Evolutionary conservation across 2,797 vertebrate species (phyloP).

Genomic region (Heliangelus exortis): DNA sequence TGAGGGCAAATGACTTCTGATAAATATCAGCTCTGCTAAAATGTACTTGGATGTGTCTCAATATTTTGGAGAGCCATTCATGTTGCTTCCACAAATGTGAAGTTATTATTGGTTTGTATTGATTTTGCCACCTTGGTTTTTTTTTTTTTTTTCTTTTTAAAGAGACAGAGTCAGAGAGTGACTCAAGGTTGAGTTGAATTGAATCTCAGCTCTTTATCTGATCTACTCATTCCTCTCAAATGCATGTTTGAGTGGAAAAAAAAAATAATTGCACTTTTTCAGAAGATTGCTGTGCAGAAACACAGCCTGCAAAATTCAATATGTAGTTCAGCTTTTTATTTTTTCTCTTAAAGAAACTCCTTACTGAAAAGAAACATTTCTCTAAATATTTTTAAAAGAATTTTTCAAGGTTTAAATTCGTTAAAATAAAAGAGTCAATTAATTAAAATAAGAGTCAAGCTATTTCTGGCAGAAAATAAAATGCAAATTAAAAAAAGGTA

Average conservation of each 20-base stretch:
- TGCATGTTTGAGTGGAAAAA: conserved; percentile 80
- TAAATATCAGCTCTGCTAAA: conserved; percentile 90
- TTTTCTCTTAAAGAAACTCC: conserved; percentile 61
- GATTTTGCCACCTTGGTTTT: conserved; percentile 81
- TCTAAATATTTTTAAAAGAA: not conserved
- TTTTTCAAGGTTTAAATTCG: conserved; percentile 42
- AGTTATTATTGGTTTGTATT: conserved; percentile 91
- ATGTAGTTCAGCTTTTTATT: conserved; percentile 69
- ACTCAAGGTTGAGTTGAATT: conserved; percentile 86
- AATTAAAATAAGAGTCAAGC: not conserved
- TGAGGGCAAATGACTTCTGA: conserved; percentile 93
- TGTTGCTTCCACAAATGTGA: conserved; percentile 89
- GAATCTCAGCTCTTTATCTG: conserved; percentile 84
- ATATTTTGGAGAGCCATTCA: conserved; percentile 91
- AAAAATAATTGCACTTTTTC: conserved; percentile 81
- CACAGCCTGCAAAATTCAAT: conserved; percentile 81
- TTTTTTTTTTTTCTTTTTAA: conserved; percentile 76
- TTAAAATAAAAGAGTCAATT: conserved; percentile 39
- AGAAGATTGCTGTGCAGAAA: conserved; percentile 80
- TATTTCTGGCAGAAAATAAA: not conserved
- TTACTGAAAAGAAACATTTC: conserved; percentile 26
- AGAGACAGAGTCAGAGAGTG: conserved; percentile 81
- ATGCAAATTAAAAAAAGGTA: not conserved
- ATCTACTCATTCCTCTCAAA: conserved; percentile 85
- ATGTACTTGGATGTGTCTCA: conserved; percentile 91